Evolutionary conservation across 1,140 invertebrate genomes (phyloP), one percentile per base, ranked within the genome.

Genomic region (Anadara kagoshimensis): DNA sequence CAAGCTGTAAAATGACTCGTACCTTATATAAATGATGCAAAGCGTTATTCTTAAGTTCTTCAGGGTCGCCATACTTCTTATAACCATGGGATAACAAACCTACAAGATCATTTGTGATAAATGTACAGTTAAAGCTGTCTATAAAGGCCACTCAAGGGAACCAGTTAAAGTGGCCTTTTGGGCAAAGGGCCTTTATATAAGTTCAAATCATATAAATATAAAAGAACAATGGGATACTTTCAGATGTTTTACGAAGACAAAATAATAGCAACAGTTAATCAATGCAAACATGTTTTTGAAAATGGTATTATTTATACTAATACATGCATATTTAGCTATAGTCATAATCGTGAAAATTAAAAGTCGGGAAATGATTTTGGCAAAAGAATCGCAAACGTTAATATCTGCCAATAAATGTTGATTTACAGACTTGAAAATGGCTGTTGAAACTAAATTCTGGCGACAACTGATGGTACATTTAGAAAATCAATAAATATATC

Each of bases 1-100:
- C 29, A 3, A 2, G 2, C 29, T 36, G 29, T 36, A 36, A 36
- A 36, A 2, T 36, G 29, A 36, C 7, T 36, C 7, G 29, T 70
- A 90, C 88, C 70, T 90, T 78, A 76, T 85, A 83, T n/a, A 90
- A 76, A 76, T 90, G 86, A 22, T 86, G 77, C 29, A 91, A 76
- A 18, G 90, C 83, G 77, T 90, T 78, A 26, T 75, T 67, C 14
- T 86, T 68, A 22, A 91, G 73, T 29, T 83, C 64, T 3, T 87
- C 73, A 65, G 84, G 78, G 45, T 82, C 64, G 0, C 90, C 90
- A 81, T 88, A 90, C 75, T 82, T 84, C 47, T 89, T 78, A 67
- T 84, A 90, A 2, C 86, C 90, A 54, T 86, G 78, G 29, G 82
- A 82, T 16, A 91, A 69, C n/a, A 90, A 71, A 64, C 87, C 89